Conservation (phyloP, 2,113 vertebrate genomes). For the Marmota monax region DNA sequence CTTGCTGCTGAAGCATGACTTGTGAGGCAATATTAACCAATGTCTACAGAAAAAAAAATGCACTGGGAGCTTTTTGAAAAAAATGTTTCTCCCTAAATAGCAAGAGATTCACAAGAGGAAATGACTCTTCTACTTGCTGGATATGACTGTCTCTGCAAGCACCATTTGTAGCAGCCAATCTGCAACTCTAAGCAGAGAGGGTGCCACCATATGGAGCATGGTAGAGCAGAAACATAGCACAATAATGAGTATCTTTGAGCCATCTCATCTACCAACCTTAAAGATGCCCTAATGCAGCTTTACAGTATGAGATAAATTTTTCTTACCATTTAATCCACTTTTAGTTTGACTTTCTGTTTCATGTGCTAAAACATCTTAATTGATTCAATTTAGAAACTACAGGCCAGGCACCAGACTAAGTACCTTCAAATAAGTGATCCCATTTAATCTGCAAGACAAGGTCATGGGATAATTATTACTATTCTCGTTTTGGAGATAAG, state of each 20-base stretch:
- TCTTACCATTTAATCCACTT: conserved; percentile 15
- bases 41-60: neutral
- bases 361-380: conserved; percentile 47
- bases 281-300: neutral
- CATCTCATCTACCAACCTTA: neutral
- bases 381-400: conserved; percentile 50
- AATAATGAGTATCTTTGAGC: neutral
- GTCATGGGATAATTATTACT: conserved; percentile 59
- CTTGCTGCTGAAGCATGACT: neutral
- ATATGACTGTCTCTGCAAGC: neutral
- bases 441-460: conserved; percentile 45
- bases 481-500: conserved; percentile 58
- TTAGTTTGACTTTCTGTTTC: conserved; percentile 27
- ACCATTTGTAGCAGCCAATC: neutral
- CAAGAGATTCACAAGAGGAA: neutral
- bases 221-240: neutral
- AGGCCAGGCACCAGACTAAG: conserved; percentile 46
- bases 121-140: neutral
- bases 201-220: neutral
- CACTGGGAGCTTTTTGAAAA: neutral
- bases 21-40: neutral
- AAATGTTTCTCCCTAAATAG: neutral
- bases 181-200: neutral
- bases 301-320: neutral
- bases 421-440: conserved; percentile 43